A percentile compares a stretch with the other conserved stretches of the same genome.
phyloP scores from a whole-genome alignment of 2,113 vertebrate genomes.

The Acanthisitta chloris region DNA sequence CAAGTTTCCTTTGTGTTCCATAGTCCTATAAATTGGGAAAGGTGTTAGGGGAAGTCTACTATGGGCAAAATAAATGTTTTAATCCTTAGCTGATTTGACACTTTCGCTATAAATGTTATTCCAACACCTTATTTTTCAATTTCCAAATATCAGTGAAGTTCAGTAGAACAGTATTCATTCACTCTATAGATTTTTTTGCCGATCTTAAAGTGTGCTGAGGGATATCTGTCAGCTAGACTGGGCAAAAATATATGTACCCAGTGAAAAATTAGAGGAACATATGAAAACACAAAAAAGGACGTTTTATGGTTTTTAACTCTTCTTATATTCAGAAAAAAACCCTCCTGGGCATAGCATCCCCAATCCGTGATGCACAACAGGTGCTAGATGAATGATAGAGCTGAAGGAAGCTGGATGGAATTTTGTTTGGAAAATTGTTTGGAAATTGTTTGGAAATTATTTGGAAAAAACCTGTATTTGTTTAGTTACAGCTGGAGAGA shows the following conservation, averaged over 20 bases:
- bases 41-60: not conserved
- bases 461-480: not conserved
- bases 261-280: not conserved
- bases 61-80: not conserved
- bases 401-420: not conserved
- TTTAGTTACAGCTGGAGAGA: not conserved
- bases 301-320: not conserved
- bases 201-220: not conserved
- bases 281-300: not conserved
- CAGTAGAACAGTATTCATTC: not conserved
- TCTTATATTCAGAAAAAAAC: not conserved
- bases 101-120: slow-evolving; percentile 6
- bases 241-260: not conserved
- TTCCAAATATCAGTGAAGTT: not conserved
- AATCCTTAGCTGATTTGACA: not conserved
- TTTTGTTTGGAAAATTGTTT: too few relatives aligned
- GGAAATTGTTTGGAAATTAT: too few relatives aligned
- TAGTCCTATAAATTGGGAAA: not conserved
- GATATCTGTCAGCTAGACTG: not conserved
- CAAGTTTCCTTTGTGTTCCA: not conserved
- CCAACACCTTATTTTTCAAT: not conserved
- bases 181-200: not conserved
- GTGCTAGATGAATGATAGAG: not conserved
- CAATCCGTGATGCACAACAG: accelerated
- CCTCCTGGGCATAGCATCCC: accelerated